Evolutionary conservation across 2,797 vertebrate genomes (phyloP), one percentile per base, ranked within the genome.

Genomic region (Vireo griseus): DNA sequence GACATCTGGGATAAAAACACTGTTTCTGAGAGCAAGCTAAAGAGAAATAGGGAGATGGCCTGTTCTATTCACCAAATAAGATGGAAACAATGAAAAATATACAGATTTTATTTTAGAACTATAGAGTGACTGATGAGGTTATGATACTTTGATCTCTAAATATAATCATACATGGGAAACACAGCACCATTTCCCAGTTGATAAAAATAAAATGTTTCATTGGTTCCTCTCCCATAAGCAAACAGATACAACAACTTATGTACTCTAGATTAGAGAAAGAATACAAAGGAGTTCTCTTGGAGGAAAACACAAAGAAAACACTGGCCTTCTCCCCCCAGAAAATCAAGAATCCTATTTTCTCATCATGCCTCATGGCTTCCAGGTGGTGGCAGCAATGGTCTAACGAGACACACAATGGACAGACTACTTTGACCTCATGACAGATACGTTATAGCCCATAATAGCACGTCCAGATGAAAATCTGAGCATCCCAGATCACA

Each of bases 361-460:
- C 28, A 50, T 37, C 47, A 18, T n/a, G 51, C 26, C 40, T 59
- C 2, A 3, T 59, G 40, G 24, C 33, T 55, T 79, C 94, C 94
- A 95, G 50, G 10, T 4, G 74, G 74, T 84, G 94, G 96, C 88
- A 93, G 92, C 69, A 86, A 69, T 2, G 81, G 31, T 76, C 71
- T 21, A 82, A 17, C 0, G 6, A 81, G 66, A 77, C 1, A 2
- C 13, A 28, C 67, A 68, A 37, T 0, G 13, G 19, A 66, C 54
- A 40, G 44, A 61, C n/a, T 10, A 37, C 71, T 71, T 42, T 0
- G 9, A 33, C 10, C 8, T 31, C 8, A 1, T 3, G 5, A 59
- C 29, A 20, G 51, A 44, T 5, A 45, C 6, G 25, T 24, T 26
- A 18, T 11, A 71, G 51, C 14, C 26, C 14, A 3, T 15, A 65